Evolutionary conservation across 2,113 vertebrate genomes (phyloP).

Genomic region (Chloroceryle aenea): DNA sequence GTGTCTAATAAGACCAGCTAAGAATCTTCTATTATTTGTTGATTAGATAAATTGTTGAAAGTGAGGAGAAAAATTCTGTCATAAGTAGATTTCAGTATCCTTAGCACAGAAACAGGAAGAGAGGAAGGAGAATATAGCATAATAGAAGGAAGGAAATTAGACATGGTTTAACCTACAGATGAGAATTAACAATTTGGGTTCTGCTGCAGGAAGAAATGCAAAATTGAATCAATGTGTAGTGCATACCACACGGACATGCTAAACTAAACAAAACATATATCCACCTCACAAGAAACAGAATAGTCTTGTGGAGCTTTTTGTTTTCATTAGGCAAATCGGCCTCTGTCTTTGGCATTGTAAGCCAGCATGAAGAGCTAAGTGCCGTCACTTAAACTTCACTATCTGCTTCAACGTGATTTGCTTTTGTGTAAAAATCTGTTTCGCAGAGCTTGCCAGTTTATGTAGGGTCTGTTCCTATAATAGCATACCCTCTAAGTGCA

Average conservation of each 20-base stretch:
- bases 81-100: not conserved
- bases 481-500: not conserved
- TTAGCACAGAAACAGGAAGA: conserved; percentile 45
- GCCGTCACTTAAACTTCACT: not conserved
- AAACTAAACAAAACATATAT: not conserved
- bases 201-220: not conserved
- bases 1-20: not conserved
- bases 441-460: not conserved
- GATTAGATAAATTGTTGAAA: not conserved
- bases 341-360: not conserved
- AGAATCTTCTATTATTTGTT: not conserved
- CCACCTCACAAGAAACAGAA: not conserved
- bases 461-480: not conserved
- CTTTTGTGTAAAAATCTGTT: not conserved
- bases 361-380: not conserved
- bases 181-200: conserved; percentile 3
- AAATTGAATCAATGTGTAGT: not conserved
- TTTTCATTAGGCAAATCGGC: not conserved
- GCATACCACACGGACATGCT: not conserved
- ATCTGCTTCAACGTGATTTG: not conserved
- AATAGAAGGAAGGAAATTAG: conserved; percentile 58
- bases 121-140: conserved; percentile 11
- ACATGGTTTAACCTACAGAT: not conserved
- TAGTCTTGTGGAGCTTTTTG: not conserved
- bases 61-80: not conserved